Conservation (phyloP, 2,797 vertebrate genomes). For the Hemibagrus guttatus region DNA sequence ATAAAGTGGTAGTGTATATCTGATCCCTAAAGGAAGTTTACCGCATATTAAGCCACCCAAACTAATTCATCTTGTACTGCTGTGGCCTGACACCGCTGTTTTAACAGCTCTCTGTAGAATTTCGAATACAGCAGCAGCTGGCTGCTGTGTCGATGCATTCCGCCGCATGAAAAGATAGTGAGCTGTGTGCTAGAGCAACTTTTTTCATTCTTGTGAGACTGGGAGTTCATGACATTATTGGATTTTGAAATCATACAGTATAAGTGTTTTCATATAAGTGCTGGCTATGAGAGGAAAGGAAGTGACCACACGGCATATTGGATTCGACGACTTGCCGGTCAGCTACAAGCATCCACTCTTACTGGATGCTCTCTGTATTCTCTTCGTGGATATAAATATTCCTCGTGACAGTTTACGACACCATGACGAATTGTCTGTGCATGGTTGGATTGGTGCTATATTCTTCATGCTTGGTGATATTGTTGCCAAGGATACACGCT, state of each 20-base stretch:
- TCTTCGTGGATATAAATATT: not conserved
- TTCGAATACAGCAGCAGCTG: conserved; percentile 44
- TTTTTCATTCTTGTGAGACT: not conserved
- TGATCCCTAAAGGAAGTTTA: not conserved
- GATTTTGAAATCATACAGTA: not conserved
- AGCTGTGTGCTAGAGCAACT: conserved; percentile 24
- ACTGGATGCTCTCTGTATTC: not conserved
- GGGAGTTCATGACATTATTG: conserved; percentile 2
- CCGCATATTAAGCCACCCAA: not conserved
- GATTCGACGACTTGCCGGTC: not conserved
- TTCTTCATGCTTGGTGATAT: not conserved
- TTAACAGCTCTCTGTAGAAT: conserved; percentile 34
- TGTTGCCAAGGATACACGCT: not conserved
- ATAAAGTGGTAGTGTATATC: not conserved
- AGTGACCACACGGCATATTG: not conserved
- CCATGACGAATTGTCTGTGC: no score
- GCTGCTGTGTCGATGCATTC: conserved; percentile 39
- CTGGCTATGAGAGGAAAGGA: not conserved
- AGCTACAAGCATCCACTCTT: not conserved
- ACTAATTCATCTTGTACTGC: conserved; percentile 2
- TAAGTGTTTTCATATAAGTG: not conserved
- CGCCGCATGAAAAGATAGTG: conserved; percentile 34
- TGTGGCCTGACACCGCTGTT: conserved; percentile 1
- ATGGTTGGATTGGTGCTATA: not conserved
- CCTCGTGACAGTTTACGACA: not conserved